Base-by-base conservation (phyloP, 92 coral and sea anemone genomes). In the Paragorgia papillata region DNA sequence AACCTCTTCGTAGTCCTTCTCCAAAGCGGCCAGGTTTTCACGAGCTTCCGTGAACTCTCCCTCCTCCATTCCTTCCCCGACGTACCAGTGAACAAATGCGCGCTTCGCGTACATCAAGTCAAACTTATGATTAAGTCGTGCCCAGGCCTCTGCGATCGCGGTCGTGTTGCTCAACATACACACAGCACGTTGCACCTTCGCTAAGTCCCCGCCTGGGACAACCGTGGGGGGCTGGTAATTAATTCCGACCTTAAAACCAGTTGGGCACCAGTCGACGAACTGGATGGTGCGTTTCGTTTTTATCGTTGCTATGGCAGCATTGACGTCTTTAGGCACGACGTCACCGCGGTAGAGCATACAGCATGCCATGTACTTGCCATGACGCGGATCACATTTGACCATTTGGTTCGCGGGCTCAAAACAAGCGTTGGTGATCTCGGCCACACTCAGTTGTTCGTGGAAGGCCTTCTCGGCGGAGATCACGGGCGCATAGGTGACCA, bases 31-130 rank as follows among this genome's bases (percentile, higher is more conserved):
- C 79, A 92, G 48, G 73, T 91, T 93, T 74, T 91, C 97, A 41
- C 97, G 97, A 40, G 97, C 97, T 80, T 92, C 97, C 0, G 96
- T 90, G 87, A 92, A 92, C 90, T 92, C 97, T 73, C 97, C 97
- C 62, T 91, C 97, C 28, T 91, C 97, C 97, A 91, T 91, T 14
- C 97, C 97, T 80, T 91, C 97, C 24, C 97, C 97, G 35, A 91
- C 97, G 74, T 92, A 92, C 97, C 97, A 92, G 78, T 92, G 97
- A 22, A 92, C 97, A 80, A 92, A 92, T 0, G 97, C 97, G 67
- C 97, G 97, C 80, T 90, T 90, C 76, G 97, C 92, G 62, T 90
- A 90, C 97, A 90, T 90, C 92, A 90, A 79, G 76, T 90, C 97
- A 80, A 90, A 90, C 88, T 90, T 90, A 80, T 90, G 97, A 63